Conservation (phyloP, 1,140 invertebrate genomes). For the Globodera ellingtonae region DNA sequence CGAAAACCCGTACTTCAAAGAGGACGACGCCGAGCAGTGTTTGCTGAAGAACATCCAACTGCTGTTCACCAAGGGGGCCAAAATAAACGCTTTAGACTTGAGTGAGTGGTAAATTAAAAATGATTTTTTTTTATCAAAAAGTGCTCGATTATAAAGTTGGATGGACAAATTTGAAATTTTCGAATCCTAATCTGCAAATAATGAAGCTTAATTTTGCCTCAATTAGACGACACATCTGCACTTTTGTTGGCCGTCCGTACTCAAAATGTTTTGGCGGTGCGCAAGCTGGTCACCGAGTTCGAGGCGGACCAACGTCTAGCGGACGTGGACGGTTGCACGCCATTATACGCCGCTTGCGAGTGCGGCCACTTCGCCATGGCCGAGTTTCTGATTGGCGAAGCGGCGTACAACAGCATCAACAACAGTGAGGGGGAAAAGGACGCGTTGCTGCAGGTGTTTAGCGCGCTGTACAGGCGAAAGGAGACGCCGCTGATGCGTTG, state of each 20-base stretch:
- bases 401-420: neutral
- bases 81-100: conserved; percentile 16
- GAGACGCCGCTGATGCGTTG: conserved; percentile 27
- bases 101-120: no score
- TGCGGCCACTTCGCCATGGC: neutral
- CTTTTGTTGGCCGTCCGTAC: conserved; percentile 17
- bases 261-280: conserved; percentile 1
- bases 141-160: no score
- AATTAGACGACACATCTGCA: neutral
- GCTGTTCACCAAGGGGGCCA: conserved; percentile 13
- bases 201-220: neutral
- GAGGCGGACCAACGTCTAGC: conserved; percentile 5
- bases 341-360: conserved; percentile 14
- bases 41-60: conserved; percentile 19
- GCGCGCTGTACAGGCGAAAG: neutral
- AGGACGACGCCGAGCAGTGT: neutral
- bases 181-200: no score
- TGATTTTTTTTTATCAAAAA: no score
- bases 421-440: neutral
- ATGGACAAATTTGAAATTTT: no score
- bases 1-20: conserved; percentile 1
- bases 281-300: conserved; percentile 13
- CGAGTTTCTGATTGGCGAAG: conserved; percentile 10
- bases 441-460: neutral
- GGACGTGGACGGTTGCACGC: neutral